phyloP scores from a whole-genome alignment of 2,888 invertebrate species.

The Auanema sp. region DNA sequence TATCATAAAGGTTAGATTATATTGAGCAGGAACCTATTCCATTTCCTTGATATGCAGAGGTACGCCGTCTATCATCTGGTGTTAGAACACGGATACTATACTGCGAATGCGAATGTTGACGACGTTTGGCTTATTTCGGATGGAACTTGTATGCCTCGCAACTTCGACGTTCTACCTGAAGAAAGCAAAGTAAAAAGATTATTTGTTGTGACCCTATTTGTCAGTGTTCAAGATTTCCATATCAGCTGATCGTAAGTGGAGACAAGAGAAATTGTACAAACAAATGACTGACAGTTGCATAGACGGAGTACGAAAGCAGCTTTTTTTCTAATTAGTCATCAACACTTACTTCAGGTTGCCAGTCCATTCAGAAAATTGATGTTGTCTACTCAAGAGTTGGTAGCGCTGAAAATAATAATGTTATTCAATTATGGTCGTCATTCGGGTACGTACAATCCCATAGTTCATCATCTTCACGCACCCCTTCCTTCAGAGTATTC shows the following conservation, averaged over 20 bases:
- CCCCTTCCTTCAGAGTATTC: conserved; percentile 37
- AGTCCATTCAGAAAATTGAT: conserved; percentile 51
- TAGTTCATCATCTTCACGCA: not conserved
- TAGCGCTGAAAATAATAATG: conserved; percentile 57
- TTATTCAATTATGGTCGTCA: conserved; percentile 52
- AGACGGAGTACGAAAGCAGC: conserved; percentile 45
- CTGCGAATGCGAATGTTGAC: conserved; percentile 47
- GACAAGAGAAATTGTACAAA: conserved; percentile 62
- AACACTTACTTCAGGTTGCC: conserved; percentile 41
- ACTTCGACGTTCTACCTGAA: conserved; percentile 49
- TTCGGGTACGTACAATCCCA: conserved; percentile 19
- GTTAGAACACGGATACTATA: conserved; percentile 60
- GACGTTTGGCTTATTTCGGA: conserved; percentile 62
- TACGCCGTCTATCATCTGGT: conserved; percentile 58
- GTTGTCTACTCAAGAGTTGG: conserved; percentile 54
- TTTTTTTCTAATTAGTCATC: not conserved
- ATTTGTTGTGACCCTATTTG: not conserved
- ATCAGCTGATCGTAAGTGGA: conserved; percentile 57
- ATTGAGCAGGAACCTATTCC: not conserved
- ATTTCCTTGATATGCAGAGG: conserved; percentile 19
- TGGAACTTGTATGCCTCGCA: conserved; percentile 59
- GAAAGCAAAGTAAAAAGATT: conserved; percentile 25
- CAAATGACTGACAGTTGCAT: conserved; percentile 59
- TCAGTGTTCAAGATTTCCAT: conserved; percentile 42
- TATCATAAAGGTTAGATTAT: conserved; percentile 46